phyloP scores from a whole-genome alignment of 2,797 vertebrate species.

The Acanthurus tractus region DNA sequence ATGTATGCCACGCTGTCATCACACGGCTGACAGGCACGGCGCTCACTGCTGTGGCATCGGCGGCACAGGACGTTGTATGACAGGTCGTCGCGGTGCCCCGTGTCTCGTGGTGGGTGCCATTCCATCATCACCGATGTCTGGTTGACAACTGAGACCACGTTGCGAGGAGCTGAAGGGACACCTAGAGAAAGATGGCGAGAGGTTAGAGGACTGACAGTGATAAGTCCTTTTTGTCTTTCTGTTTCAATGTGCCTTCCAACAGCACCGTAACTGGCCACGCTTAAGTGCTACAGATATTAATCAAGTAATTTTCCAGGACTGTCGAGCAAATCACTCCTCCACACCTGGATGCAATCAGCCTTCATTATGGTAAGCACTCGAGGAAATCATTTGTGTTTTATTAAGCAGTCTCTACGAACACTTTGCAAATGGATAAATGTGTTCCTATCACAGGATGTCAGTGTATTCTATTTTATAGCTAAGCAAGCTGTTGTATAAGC shows the following conservation, averaged over 20 bases:
- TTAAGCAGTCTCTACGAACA: conserved; percentile 9
- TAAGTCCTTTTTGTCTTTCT: not conserved
- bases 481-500: conserved; percentile 22
- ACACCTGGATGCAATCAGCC: conserved; percentile 50
- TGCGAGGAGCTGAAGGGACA: conserved; percentile 93
- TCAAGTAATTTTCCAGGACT: conserved; percentile 12
- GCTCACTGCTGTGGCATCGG: conserved; percentile 88
- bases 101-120: conserved; percentile 93
- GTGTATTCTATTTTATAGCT: conserved; percentile 22
- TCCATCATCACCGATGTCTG: conserved; percentile 94
- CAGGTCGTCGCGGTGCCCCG: conserved; percentile 90
- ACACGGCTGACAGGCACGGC: conserved; percentile 91
- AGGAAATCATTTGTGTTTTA: conserved; percentile 30
- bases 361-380: conserved; percentile 19
- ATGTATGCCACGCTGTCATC: conserved; percentile 93
- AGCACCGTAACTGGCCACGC: not conserved
- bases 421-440: conserved; percentile 25
- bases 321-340: conserved; percentile 13
- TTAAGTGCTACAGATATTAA: conserved; percentile 11
- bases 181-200: conserved; percentile 73
- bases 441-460: conserved; percentile 22
- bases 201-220: not conserved
- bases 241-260: not conserved
- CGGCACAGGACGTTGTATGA: conserved; percentile 93
- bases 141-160: conserved; percentile 94